These are phyloP conservation scores for Syrmaticus mikado DNA, from an alignment of 2,113 vertebrate species.

Conservation along the genomic window DNA sequence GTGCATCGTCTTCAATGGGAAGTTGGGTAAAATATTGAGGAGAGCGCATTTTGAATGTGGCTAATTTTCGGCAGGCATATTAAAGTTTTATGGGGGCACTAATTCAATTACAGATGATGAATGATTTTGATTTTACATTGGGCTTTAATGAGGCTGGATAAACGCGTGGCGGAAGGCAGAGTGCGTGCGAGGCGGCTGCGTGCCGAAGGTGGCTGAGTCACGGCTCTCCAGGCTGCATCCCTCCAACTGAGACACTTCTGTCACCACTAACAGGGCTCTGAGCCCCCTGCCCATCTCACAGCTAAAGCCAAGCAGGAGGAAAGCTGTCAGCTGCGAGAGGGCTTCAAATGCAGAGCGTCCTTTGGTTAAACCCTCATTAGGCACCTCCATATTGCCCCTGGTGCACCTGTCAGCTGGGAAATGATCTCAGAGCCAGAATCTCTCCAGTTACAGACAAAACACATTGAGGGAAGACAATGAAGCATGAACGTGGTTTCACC, in stretches of 20 bases:
- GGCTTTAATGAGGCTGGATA: constrained; percentile 22
- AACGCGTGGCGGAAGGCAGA: background rate
- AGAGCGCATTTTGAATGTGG: background rate
- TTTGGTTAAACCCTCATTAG: background rate
- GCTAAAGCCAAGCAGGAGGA: background rate
- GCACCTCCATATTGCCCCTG: background rate
- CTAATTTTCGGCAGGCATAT: constrained; percentile 51
- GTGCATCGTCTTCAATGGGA: background rate
- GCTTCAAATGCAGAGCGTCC: background rate
- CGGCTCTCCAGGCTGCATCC: background rate
- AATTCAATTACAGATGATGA: constrained; percentile 35
- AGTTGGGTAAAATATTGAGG: constrained; percentile 58
- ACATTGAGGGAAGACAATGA: accelerated
- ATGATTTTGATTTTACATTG: constrained; percentile 26
- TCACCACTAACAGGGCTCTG: background rate
- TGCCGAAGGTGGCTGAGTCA: background rate
- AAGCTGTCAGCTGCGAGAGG: background rate
- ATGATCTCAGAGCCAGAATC: background rate
- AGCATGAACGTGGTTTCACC: background rate
- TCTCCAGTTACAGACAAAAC: background rate
- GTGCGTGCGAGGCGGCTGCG: background rate
- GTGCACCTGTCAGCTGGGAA: background rate
- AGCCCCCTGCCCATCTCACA: background rate
- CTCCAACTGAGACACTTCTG: background rate
- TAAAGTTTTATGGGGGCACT: constrained; percentile 54